A percentile compares a stretch with the other conserved stretches of the same genome.
Evolutionary conservation across 2,113 vertebrate genomes (phyloP).

Genomic region (Lepisosteus oculatus): DNA sequence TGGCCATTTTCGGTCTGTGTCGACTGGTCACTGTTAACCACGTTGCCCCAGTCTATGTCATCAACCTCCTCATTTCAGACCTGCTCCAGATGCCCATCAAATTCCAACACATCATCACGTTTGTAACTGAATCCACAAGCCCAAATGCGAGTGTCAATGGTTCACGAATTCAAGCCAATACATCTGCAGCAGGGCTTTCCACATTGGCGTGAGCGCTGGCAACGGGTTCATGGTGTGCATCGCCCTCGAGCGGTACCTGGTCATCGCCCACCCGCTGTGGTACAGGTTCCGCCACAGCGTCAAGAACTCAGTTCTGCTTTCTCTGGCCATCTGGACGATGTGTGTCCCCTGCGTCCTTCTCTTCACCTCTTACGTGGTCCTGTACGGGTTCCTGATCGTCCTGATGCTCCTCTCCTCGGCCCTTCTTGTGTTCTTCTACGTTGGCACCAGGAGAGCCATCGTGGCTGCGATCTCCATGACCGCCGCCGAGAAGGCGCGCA

Average conservation of each 20-base stretch:
- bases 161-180: background rate
- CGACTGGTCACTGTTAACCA: slow-evolving; percentile 18
- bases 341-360: background rate
- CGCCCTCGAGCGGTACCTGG: slow-evolving; percentile 26
- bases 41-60: slow-evolving; percentile 21
- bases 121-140: background rate
- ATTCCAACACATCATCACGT: background rate
- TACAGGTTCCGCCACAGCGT: slow-evolving; percentile 19
- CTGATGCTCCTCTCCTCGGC: slow-evolving; percentile 18
- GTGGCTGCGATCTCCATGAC: slow-evolving; percentile 1
- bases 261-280: slow-evolving; percentile 25
- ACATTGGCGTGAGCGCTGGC: slow-evolving; percentile 15
- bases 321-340: slow-evolving; percentile 4
- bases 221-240: slow-evolving; percentile 29
- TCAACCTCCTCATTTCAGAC: slow-evolving; percentile 29
- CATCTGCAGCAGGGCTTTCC: background rate
- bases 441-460: slow-evolving; percentile 23
- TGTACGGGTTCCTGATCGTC: background rate
- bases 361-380: background rate
- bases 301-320: slow-evolving; percentile 8
- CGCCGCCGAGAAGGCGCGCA: slow-evolving; percentile 21
- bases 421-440: slow-evolving; percentile 19
- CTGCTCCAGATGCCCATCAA: slow-evolving; percentile 19
- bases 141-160: background rate
- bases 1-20: slow-evolving; percentile 21